Percentiles rank a stretch among this genome's conserved stretches.
phyloP scores from a whole-genome alignment of 2,113 vertebrate genomes.

The Origma solitaria region DNA sequence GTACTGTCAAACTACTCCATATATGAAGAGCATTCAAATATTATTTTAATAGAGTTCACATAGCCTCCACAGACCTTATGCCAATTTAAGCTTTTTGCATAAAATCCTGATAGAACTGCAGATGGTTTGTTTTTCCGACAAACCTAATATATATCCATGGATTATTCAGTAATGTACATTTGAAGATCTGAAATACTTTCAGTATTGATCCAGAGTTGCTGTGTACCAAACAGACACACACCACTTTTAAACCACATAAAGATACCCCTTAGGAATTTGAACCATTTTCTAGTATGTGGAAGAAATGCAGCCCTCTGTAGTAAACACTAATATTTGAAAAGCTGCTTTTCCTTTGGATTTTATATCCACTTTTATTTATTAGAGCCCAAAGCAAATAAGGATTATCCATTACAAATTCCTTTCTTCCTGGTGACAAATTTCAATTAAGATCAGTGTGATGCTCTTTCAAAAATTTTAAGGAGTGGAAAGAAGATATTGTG shows the following conservation, averaged over 20 bases:
- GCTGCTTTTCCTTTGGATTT: constrained; percentile 25
- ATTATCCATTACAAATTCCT: constrained; percentile 3
- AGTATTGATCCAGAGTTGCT: constrained; percentile 65
- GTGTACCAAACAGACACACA: constrained; percentile 56
- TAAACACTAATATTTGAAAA: constrained; percentile 54
- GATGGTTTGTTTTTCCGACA: constrained; percentile 26
- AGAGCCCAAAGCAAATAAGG: not conserved
- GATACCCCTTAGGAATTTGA: constrained; percentile 62
- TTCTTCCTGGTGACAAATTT: not conserved
- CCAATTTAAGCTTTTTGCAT: constrained; percentile 48
- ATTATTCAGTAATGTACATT: constrained; percentile 70
- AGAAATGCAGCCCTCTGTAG: constrained; percentile 53
- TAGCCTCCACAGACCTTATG: constrained; percentile 18
- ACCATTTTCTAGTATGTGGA: constrained; percentile 67
- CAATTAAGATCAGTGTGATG: not conserved
- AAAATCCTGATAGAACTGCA: constrained; percentile 42
- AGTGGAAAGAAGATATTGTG: not conserved
- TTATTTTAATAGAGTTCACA: constrained; percentile 48
- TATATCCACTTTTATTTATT: constrained; percentile 33
- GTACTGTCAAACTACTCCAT: constrained; percentile 29
- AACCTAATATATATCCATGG: constrained; percentile 58
- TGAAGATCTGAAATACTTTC: constrained; percentile 71
- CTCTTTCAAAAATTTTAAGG: not conserved
- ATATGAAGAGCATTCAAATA: constrained; percentile 41
- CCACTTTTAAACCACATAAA: constrained; percentile 70